Percentiles rank a stretch among this genome's conserved stretches.
Conservation (phyloP, 2,797 vertebrate species). For the Danio jaintianensis region DNA sequence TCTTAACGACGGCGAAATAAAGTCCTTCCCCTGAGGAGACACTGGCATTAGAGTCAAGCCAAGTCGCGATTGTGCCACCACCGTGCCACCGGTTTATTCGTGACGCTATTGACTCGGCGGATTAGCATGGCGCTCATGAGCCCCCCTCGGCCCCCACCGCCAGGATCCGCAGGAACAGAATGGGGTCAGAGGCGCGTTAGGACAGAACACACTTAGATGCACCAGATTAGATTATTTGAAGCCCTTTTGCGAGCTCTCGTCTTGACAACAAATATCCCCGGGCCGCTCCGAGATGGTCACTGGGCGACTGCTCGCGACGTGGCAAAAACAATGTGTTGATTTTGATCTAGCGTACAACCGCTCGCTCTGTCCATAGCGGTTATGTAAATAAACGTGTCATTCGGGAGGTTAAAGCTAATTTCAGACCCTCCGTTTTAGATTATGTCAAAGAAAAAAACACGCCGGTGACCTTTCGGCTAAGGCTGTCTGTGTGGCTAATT, state of each 20-base stretch:
- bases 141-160: conserved; percentile 50
- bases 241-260: conserved; percentile 60
- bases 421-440: conserved; percentile 62
- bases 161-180: conserved; percentile 67
- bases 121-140: conserved; percentile 54
- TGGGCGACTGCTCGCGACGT: conserved; percentile 56
- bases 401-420: conserved; percentile 64
- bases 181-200: conserved; percentile 69
- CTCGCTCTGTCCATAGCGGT: conserved; percentile 59
- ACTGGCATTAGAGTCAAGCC: conserved; percentile 60
- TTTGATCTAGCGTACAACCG: conserved; percentile 59
- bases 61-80: conserved; percentile 59
- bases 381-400: conserved; percentile 69
- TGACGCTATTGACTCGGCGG: conserved; percentile 60
- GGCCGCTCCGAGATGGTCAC: conserved; percentile 61
- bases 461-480: conserved; percentile 57
- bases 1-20: conserved; percentile 54
- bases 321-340: conserved; percentile 64
- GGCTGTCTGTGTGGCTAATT: conserved; percentile 61
- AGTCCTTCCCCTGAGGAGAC: conserved; percentile 58
- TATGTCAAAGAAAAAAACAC: conserved; percentile 60
- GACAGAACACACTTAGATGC: conserved; percentile 61
- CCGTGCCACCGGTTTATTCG: conserved; percentile 60
- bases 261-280: conserved; percentile 67
- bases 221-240: conserved; percentile 69